A percentile compares a stretch with the other conserved stretches of the same genome.
Evolutionary conservation across 1,140 invertebrate genomes (phyloP).

Genomic region (Drosophila subpulchrella): DNA sequence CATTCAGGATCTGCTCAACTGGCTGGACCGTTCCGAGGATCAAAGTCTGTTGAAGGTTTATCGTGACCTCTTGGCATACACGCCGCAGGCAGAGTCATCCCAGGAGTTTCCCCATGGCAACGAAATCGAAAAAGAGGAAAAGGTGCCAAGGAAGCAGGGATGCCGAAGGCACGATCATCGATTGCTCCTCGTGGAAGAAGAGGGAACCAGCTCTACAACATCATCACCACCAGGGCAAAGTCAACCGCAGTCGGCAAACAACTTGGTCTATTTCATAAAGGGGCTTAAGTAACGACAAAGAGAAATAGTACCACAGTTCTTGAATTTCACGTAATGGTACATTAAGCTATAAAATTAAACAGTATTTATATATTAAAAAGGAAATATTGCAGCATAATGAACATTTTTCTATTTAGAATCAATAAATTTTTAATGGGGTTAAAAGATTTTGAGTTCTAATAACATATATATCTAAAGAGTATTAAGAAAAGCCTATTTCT

Average conservation of each 20-base stretch:
- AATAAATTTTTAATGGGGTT: too few relatives aligned
- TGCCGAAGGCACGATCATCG: constrained; percentile 10
- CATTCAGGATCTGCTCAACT: constrained; percentile 56
- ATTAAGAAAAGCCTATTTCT: too few relatives aligned
- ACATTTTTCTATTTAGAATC: too few relatives aligned
- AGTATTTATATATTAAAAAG: neutral
- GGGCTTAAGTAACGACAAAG: constrained; percentile 32
- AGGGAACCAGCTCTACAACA: constrained; percentile 2
- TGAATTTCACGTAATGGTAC: too few relatives aligned
- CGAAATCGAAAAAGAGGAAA: constrained; percentile 17
- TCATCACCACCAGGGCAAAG: neutral
- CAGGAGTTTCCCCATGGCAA: constrained; percentile 15
- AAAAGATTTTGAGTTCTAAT: too few relatives aligned
- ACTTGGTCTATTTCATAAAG: constrained; percentile 67
- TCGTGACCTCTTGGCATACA: constrained; percentile 38
- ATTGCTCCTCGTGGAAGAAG: constrained; percentile 31
- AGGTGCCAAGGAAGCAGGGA: neutral
- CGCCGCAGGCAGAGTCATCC: constrained; percentile 11
- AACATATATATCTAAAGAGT: too few relatives aligned
- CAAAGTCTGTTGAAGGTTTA: constrained; percentile 58
- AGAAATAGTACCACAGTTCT: neutral
- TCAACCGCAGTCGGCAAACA: constrained; percentile 17
- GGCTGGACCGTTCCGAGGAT: constrained; percentile 58
- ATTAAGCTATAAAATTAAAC: neutral
- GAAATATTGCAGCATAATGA: neutral